Evolutionary conservation across 2,888 invertebrate species (phyloP), one percentile per base, ranked within the genome.

Genomic region (Carterocephalus palaemon): DNA sequence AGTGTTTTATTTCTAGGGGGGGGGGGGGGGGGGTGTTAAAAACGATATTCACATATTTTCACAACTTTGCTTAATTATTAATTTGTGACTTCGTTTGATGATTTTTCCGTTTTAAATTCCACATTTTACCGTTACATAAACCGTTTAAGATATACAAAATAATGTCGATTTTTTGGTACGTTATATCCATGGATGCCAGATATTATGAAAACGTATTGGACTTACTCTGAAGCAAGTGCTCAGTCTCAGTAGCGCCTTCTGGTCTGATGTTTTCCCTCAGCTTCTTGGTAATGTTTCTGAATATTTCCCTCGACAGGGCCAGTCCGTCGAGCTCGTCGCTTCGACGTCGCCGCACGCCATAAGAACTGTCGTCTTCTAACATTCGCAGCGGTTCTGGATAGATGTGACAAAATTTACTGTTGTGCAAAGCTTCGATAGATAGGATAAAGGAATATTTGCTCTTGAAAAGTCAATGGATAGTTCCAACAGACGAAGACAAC

Each of bases 231-330:
- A 17, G 22, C 7, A 37, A 36, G 26, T 43, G 31, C 12, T 75
- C 59, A 64, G 75, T 38, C 70, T 86, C 84, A 64, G 78, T 74
- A 43, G 81, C 73, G 51, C 83, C 83, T 60, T 87, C 87, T 49
- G 76, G 73, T 55, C 76, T 79, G 69, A 88, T 85, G 63, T 80
- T 87, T 67, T 87, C 85, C 19, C 86, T 74, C 16, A 88, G 77
- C 54, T 87, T 85, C 67, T 86, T 83, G 47, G 84, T 84, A 72
- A 88, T 86, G 61, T 88, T 88, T 63, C 82, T 78, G 70, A 88
- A 88, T 73, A 88, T 87, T 60, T 88, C 86, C 53, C 82, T 75
- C 53, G 88, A 88, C 59, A 87, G 62, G 36, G 88, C 85, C 48
- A 88, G 76, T 55, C 78, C 83, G 62, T 86, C 85, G 57, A 73